A percentile compares a stretch with the other conserved stretches of the same genome.
These are phyloP conservation scores for Drosophila mercatorum DNA, from an alignment of 2,888 invertebrate species.

Conservation along the genomic window DNA sequence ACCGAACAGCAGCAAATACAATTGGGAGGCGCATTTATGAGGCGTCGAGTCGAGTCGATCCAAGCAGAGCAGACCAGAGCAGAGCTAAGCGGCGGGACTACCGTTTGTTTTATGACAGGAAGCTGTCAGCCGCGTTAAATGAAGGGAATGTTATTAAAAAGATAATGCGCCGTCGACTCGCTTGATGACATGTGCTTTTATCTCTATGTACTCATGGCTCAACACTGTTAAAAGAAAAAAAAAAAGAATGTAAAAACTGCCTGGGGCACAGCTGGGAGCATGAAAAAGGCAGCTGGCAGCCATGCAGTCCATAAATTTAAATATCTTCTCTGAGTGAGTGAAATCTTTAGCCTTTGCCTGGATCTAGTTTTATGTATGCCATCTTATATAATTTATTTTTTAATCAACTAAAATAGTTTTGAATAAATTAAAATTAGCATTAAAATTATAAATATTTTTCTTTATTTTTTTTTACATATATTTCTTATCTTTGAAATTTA, in stretches of 20 bases:
- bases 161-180: constrained; percentile 53
- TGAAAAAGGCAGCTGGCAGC: background rate
- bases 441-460: too few relatives aligned
- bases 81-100: constrained; percentile 21
- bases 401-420: background rate
- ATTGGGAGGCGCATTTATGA: constrained; percentile 35
- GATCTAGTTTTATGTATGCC: background rate
- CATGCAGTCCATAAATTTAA: background rate
- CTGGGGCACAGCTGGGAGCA: constrained; percentile 1
- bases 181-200: constrained; percentile 50
- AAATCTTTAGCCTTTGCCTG: background rate
- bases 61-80: background rate
- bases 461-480: too few relatives aligned
- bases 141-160: constrained; percentile 67
- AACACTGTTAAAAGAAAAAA: constrained; percentile 1
- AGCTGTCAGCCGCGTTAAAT: constrained; percentile 64
- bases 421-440: too few relatives aligned
- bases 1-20: constrained; percentile 2
- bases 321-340: background rate
- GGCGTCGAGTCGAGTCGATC: background rate
- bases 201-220: constrained; percentile 46
- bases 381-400: background rate
- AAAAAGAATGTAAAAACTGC: background rate
- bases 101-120: constrained; percentile 73
- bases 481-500: too few relatives aligned